Base-by-base conservation (phyloP, 1,140 invertebrate genomes). In the Saccostrea cuccullata region DNA sequence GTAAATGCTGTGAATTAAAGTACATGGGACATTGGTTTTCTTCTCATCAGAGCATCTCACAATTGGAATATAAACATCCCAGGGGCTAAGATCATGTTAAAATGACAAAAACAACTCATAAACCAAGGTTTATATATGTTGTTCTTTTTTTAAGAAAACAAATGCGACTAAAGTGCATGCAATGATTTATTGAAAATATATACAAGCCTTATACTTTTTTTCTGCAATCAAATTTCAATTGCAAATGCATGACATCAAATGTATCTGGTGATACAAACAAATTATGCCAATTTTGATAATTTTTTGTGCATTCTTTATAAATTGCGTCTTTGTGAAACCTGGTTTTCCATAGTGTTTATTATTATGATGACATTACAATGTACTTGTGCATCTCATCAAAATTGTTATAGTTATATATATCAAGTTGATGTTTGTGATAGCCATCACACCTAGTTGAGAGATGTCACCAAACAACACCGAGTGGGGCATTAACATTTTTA, bases 51-150 rank as follows among this genome's bases (percentile, higher is more conserved):
- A 64, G 17, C 58, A 64, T n/a, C 12, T 17, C 13, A 13, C 58
- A 17, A 64, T 64, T 64, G n/a, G 26, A 77, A 30, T 26, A 77
- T 77, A 77, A 77, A 77, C 70, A 77, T 64, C 70, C 70, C 70
- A 77, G 15, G 70, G 70, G 70, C 70, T 77, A n/a, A n/a, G 17
- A 64, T 77, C 70, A 26, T 30, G 26, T 30, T 30, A 77, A 30
- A 36, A 36, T 30, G 30, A 26, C 26, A 77, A 77, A 36, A 77
- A 77, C 70, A 77, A 36, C 70, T 77, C 70, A 77, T 77, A 77
- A 77, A 77, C 70, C 30, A 77, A 36, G 26, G 23, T 36, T 13
- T 36, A 36, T 36, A 36, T 36, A 36, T 77, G 70, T 77, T 36
- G 70, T 77, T 30, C 3, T 77, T 77, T 47, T 47, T 15, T 30